These are phyloP conservation scores for Gastrophysa polygoni DNA, from an alignment of 2,888 invertebrate species.

Conservation along the genomic window DNA sequence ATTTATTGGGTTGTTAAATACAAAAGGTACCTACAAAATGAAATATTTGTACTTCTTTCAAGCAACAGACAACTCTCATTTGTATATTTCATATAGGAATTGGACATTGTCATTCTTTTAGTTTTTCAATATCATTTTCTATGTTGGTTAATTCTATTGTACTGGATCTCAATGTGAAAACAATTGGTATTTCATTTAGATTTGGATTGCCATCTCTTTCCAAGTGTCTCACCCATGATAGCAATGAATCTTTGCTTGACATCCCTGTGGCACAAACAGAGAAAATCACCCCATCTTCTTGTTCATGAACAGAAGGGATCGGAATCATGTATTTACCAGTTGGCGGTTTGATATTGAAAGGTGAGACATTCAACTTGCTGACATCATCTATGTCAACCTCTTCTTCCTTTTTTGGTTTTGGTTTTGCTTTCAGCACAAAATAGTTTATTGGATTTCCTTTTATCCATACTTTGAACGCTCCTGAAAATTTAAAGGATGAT, in stretches of 20 bases:
- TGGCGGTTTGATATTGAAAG: conserved; percentile 59
- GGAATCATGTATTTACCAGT: conserved; percentile 52
- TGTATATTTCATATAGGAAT: conserved; percentile 5
- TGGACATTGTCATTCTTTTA: conserved; percentile 7
- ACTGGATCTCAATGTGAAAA: conserved; percentile 79
- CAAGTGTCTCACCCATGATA: conserved; percentile 88
- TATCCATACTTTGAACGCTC: conserved; percentile 82
- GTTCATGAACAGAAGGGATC: conserved; percentile 82
- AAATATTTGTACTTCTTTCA: neutral
- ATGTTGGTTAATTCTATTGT: conserved; percentile 54
- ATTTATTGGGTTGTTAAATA: too few species aligned
- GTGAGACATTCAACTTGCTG: conserved; percentile 67
- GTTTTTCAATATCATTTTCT: conserved; percentile 16
- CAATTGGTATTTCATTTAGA: conserved; percentile 76
- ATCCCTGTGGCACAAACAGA: conserved; percentile 91
- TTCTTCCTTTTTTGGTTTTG: conserved; percentile 60
- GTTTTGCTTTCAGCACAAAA: conserved; percentile 79
- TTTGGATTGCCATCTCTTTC: conserved; percentile 77
- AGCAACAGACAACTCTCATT: neutral
- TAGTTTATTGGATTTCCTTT: conserved; percentile 78
- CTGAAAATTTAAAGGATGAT: conserved; percentile 14
- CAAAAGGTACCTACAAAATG: too few species aligned
- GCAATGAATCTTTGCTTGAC: conserved; percentile 85
- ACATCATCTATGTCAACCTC: conserved; percentile 75
- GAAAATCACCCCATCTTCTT: conserved; percentile 88